Evolutionary conservation across 2,113 vertebrate species (phyloP), one percentile per base, ranked within the genome.

Genomic region (Ochotona princeps): DNA sequence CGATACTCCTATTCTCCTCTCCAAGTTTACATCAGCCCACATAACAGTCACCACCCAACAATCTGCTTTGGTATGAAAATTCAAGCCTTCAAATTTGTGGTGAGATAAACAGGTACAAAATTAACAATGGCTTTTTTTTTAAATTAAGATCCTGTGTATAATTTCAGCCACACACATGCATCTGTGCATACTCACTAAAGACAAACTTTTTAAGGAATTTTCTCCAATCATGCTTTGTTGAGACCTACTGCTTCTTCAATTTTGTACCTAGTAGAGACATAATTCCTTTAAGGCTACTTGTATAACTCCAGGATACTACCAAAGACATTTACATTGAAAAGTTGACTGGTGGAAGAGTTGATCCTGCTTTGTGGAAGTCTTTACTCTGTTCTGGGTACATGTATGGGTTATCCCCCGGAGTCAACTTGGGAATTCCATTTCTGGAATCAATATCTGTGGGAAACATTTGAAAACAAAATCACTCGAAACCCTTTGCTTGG

Each of bases 361-460:
- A 89, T 32, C 97, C 97, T 13, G 60, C 80, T 79, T 96, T 96
- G 73, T 95, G n/a, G 74, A 97, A 97, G 60, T 21, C 97, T 92
- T 66, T 84, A 91, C 96, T 97, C 63, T 97, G 90, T 78, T 97
- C 97, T 85, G 96, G 83, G 32, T 23, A 84, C 91, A 92, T 89
- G 66, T 96, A 97, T 0, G 95, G 89, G 32, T 97, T 97, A 61
- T 97, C 97, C 67, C 97, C 97, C 44, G 96, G 97, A 49, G 87
- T 96, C 67, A 90, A 69, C 15, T 70, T 88, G 11, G 97, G 96
- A 30, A 97, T 96, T 91, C 97, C 97, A 63, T 97, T 97, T 87
- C 97, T 96, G 51, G 90, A 51, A 89, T 97, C 94, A 38, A 96
- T 95, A 87, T 81, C 97, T 97, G 81, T 49, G 44, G 80, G 63